Evolutionary conservation across 2,888 invertebrate species (phyloP), one percentile per base, ranked within the genome.

Genomic region (Lypha dubia): DNA sequence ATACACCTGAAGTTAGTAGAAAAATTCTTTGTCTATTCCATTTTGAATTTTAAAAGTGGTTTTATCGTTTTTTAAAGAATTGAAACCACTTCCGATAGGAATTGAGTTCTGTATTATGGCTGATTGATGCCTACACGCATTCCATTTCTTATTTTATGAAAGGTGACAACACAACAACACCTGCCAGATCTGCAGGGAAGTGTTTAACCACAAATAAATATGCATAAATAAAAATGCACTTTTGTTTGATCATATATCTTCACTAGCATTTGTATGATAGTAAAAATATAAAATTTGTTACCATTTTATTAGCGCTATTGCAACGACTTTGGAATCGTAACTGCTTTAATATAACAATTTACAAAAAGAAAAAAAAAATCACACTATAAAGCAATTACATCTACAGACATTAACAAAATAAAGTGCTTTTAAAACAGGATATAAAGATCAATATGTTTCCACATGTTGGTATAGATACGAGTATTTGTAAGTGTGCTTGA

Each of bases 351-450:
- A 62, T 68, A 53, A 68, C 53, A 62, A 80, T 58, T 74, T 80
- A 24, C 35, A 20, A 65, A 20, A 20, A 8, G n/a, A 62, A 51
- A 6, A 46, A 65, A 20, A 9, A 46, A 3, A 11, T 11, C 5
- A 67, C n/a, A 62, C n/a, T 28, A 51, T 20, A n/a, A 44, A 35
- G 51, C 32, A 41, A 46, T 53, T 79, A 46, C 68, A 80, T 68
- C 56, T 79, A 60, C 17, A 56, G 56, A 79, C 63, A 58, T 83
- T 79, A 74, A 79, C 73, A 68, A 62, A 63, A 74, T 32, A 28
- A 74, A 79, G 74, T 79, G 74, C 74, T 74, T 68, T 74, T 63
- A 28, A 17, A 79, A 74, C 38, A 67, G 77, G 60, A 68, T 83
- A 63, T 58, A 74, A 68, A 67, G 44, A 68, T 62, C 22, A 46